These are phyloP conservation scores for Melanocharis versteri DNA, from an alignment of 2,113 vertebrate species.

Conservation along the genomic window DNA sequence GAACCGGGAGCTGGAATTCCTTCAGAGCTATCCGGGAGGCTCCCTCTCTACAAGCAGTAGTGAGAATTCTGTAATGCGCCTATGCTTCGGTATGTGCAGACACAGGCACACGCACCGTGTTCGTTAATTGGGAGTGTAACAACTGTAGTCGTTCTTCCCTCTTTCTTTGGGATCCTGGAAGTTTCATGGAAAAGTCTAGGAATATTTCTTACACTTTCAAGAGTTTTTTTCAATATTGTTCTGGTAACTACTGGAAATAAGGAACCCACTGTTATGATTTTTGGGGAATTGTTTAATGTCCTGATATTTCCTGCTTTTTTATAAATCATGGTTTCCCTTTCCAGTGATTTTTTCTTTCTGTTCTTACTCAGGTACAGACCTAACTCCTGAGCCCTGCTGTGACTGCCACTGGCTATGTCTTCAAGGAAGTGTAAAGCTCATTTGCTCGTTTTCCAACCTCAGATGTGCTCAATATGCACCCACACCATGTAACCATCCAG, in stretches of 20 bases:
- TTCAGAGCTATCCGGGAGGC: neutral
- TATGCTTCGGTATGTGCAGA: neutral
- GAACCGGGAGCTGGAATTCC: neutral
- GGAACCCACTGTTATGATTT: neutral
- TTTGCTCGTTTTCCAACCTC: neutral
- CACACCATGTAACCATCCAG: neutral
- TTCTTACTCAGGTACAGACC: neutral
- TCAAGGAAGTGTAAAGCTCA: neutral
- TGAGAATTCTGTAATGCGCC: neutral
- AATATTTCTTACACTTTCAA: neutral
- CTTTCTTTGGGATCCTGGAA: neutral
- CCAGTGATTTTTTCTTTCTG: neutral
- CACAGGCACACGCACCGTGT: neutral
- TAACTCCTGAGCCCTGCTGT: neutral
- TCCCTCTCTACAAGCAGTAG: neutral
- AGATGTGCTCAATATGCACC: neutral
- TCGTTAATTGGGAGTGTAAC: neutral
- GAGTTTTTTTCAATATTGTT: neutral
- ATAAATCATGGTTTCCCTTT: neutral
- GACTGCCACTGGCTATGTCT: neutral
- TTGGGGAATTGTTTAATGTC: neutral
- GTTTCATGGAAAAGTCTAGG: neutral
- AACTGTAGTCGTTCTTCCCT: neutral
- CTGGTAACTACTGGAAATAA: neutral
- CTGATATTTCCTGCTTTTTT: neutral